phyloP scores from a whole-genome alignment of 2,113 vertebrate species.

The Hippocampus mohnikei region DNA sequence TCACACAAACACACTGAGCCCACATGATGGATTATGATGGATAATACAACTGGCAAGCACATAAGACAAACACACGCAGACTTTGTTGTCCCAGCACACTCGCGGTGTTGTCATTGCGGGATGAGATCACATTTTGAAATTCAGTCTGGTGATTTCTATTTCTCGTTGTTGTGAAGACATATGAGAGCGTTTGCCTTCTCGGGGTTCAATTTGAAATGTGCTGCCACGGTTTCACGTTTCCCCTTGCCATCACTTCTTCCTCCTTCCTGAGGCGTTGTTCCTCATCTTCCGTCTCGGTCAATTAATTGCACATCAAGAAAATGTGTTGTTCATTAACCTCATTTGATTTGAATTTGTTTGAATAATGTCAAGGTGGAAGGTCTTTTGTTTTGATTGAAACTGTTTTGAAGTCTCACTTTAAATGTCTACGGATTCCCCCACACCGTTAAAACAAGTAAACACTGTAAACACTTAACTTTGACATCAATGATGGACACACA shows the following conservation, averaged over 20 bases:
- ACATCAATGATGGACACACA: too few relatives aligned
- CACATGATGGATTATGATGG: conserved; percentile 53
- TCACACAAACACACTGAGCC: conserved; percentile 47
- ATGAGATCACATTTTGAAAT: conserved; percentile 18
- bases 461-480: too few relatives aligned
- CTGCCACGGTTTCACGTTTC: conserved; percentile 49
- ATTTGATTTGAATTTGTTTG: conserved; percentile 21
- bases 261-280: conserved; percentile 7
- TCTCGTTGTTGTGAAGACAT: conserved; percentile 10
- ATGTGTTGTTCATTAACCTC: conserved; percentile 22
- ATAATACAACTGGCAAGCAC: conserved; percentile 38
- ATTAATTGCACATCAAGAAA: conserved; percentile 19
- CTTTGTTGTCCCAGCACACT: conserved; percentile 15
- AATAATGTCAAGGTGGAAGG: conserved; percentile 23
- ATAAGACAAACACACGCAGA: conserved; percentile 21
- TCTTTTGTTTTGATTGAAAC: not conserved
- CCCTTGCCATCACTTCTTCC: conserved; percentile 1
- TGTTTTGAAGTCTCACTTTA: not conserved
- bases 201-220: conserved; percentile 33
- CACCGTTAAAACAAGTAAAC: not conserved
- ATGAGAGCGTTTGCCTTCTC: conserved; percentile 24
- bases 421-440: not conserved
- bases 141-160: not conserved
- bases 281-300: conserved; percentile 17
- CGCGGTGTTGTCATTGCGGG: conserved; percentile 5